Percentiles rank a stretch among this genome's conserved stretches.
Conservation (phyloP, 2,888 invertebrate species). For the Bursaphelenchus okinawaensis region DNA sequence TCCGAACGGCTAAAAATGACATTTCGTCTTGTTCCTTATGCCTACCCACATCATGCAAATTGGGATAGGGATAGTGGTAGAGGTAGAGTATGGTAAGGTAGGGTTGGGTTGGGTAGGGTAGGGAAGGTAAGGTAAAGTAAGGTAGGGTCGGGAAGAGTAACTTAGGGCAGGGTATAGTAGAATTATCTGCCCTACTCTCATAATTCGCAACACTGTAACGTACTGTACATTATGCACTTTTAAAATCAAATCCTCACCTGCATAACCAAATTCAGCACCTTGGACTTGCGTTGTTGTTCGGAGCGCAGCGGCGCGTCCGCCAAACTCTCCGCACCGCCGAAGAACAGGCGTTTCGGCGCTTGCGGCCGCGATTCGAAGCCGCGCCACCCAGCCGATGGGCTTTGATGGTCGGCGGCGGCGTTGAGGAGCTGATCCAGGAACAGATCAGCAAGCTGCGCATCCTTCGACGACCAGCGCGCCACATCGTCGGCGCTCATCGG, state of each 20-base stretch:
- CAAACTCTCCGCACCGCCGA: not conserved
- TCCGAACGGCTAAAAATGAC: no score
- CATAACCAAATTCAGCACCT: slow-evolving; percentile 13
- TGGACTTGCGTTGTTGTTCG: slow-evolving; percentile 5
- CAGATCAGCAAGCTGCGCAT: not conserved
- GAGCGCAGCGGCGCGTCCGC: slow-evolving; percentile 3
- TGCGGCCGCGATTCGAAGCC: not conserved
- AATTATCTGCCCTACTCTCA: no score
- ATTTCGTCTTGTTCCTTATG: no score
- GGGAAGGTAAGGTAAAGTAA: not conserved
- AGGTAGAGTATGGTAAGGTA: not conserved
- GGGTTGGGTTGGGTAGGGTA: slow-evolving; percentile 4
- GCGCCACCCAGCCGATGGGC: not conserved
- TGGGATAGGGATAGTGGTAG: no score
- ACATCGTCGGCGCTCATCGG: not conserved
- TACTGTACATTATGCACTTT: no score
- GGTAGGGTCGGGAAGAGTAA: no score
- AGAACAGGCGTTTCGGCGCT: no score
- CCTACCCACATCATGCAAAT: no score
- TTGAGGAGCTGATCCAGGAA: not conserved
- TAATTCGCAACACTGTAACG: no score
- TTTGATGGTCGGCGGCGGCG: not conserved
- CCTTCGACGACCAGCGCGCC: not conserved
- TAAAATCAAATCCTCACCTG: slow-evolving; percentile 2
- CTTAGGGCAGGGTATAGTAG: no score